Evolutionary conservation across 2,888 invertebrate species (phyloP), one percentile per base, ranked within the genome.

Genomic region (Rhabditoides inermis): DNA sequence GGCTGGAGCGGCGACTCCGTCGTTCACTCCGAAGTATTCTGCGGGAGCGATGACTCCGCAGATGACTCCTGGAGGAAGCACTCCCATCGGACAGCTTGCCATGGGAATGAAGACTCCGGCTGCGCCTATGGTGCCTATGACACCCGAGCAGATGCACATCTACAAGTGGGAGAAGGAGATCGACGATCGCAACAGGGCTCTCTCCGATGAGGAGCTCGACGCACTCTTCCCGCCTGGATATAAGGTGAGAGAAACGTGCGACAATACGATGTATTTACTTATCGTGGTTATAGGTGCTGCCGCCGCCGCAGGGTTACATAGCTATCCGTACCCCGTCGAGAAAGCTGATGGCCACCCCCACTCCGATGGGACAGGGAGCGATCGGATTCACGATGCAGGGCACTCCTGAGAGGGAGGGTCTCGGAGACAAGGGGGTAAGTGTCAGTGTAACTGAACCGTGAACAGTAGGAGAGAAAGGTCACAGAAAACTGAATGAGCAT

Each of bases 21-120:
- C 64, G 2, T 87, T 53, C 58, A 70, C 73, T 42, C 73, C 74
- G 0, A 61, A 62, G 2, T 67, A 68, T 41, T 49, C 60, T 1
- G 27, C 47, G 42, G 65, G 60, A 50, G 60, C 60, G 18, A 35
- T 51, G 22, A 50, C 56, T 10, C 59, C 45, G 6, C 32, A 10
- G 23, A 63, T 78, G 77, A 79, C 79, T 7, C 79, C 79, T 2
- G 77, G 78, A 45, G 79, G 79, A 15, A 68, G 77, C 1, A 82
- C 82, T 1, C 81, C 81, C 2, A 77, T 77, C 23, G 81, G 62
- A 76, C 84, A 86, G 2, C 92, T 92, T 78, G 98, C 98, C 1
- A 95, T 95, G 94, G 90, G 86, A 0, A 87, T 99, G 86, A 90
- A 91, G 2, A 99, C 98, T 0, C 98, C 98, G 0, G 92, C 95